Conservation (phyloP, 2,113 vertebrate species). For the Saimiri boliviensis region DNA sequence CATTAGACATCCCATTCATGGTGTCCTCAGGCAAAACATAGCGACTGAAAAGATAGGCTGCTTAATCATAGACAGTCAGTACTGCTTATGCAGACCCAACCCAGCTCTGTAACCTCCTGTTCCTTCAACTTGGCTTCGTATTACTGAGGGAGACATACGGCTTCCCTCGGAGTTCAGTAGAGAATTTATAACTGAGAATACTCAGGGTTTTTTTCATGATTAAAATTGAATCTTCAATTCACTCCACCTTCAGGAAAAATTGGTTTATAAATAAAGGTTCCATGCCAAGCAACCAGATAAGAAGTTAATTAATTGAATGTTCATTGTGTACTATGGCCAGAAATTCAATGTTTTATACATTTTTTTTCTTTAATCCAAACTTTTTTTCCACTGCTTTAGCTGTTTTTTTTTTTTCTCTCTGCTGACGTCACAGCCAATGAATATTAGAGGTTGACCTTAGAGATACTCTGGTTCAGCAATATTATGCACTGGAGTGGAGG, state of each 20-base stretch:
- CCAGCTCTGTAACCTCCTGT: background rate
- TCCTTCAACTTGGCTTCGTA: background rate
- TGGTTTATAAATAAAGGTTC: slow-evolving; percentile 58
- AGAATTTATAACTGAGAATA: slow-evolving; percentile 32
- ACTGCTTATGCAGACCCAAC: background rate
- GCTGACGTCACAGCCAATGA: background rate
- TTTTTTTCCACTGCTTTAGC: background rate
- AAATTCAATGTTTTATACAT: slow-evolving; percentile 47
- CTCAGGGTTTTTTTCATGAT: slow-evolving; percentile 18
- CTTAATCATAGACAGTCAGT: background rate
- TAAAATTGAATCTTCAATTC: slow-evolving; percentile 31
- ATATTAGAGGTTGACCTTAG: background rate
- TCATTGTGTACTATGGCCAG: slow-evolving; percentile 3
- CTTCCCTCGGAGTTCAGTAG: background rate
- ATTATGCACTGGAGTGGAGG: background rate
- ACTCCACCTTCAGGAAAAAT: slow-evolving; percentile 25
- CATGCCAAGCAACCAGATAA: slow-evolving; percentile 41
- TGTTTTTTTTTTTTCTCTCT: background rate
- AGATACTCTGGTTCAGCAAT: background rate
- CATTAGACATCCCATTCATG: background rate
- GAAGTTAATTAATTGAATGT: slow-evolving; percentile 65
- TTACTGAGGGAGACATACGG: background rate
- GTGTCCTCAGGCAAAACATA: background rate
- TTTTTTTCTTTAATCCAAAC: background rate
- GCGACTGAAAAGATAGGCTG: background rate